Percentiles rank a stretch among this genome's conserved stretches.
Evolutionary conservation across 2,113 vertebrate genomes (phyloP).

Genomic region (Hippopotamus amphibius): DNA sequence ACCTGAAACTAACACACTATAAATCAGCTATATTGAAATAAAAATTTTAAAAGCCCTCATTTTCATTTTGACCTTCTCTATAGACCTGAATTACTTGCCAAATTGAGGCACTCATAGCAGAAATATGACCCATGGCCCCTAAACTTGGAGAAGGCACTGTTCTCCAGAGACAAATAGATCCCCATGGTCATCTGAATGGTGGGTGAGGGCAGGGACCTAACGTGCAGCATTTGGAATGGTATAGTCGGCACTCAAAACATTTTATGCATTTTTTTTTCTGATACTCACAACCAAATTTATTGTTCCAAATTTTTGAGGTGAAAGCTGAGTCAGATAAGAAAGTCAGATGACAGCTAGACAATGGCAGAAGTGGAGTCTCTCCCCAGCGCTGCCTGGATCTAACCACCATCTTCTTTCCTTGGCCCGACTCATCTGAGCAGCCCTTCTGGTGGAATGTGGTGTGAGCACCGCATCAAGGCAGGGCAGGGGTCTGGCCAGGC

Average conservation of each 20-base stretch:
- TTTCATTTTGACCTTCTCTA: conserved; percentile 20
- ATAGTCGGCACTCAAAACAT: neutral
- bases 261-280: neutral
- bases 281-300: neutral
- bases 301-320: neutral
- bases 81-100: neutral
- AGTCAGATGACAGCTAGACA: neutral
- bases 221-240: neutral
- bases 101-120: neutral
- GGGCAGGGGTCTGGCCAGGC: rapidly evolving
- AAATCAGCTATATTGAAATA: neutral
- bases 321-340: neutral
- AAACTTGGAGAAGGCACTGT: neutral
- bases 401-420: neutral
- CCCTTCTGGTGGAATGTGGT: neutral
- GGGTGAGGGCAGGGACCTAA: neutral
- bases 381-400: neutral
- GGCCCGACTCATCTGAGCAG: neutral
- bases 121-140: neutral
- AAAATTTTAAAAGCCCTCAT: neutral
- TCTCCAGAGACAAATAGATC: neutral
- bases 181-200: neutral
- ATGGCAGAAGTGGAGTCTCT: neutral
- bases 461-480: neutral
- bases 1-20: neutral